Evolutionary conservation across 2,888 invertebrate genomes (phyloP).

Genomic region (Rotaria sp.): DNA sequence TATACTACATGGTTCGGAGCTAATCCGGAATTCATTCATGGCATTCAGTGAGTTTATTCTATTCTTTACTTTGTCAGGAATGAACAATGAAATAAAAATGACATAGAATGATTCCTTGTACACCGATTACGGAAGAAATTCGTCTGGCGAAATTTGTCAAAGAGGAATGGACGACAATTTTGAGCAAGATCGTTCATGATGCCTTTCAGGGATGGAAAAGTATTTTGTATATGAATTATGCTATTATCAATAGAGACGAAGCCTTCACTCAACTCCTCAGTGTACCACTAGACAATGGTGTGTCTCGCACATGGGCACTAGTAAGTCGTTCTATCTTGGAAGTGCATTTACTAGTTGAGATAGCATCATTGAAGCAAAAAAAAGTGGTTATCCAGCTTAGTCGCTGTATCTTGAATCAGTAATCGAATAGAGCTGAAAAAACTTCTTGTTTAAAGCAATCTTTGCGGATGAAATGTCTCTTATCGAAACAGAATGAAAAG

Average conservation of each 20-base stretch:
- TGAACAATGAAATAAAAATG: background rate
- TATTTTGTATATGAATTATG: conserved; percentile 34
- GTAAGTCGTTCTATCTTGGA: background rate
- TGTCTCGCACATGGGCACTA: background rate
- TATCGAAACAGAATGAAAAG: too few relatives aligned
- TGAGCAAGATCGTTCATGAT: background rate
- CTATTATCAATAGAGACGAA: conserved; percentile 31
- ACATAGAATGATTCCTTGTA: conserved; percentile 12
- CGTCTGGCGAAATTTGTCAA: conserved; percentile 5
- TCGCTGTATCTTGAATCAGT: too few relatives aligned
- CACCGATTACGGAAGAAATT: conserved; percentile 29
- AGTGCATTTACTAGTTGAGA: too few relatives aligned
- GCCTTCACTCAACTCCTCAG: background rate
- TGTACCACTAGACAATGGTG: background rate
- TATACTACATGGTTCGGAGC: conserved; percentile 37
- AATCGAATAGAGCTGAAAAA: too few relatives aligned
- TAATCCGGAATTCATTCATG: conserved; percentile 38
- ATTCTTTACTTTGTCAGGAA: background rate
- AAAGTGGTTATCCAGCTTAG: too few relatives aligned
- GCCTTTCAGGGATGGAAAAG: conserved; percentile 26
- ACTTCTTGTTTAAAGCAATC: too few relatives aligned
- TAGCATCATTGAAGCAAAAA: too few relatives aligned
- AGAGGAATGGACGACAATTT: conserved; percentile 10
- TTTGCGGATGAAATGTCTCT: too few relatives aligned
- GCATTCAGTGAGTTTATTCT: conserved; percentile 31